phyloP scores from a whole-genome alignment of 2,113 vertebrate species.

The Motacilla alba region DNA sequence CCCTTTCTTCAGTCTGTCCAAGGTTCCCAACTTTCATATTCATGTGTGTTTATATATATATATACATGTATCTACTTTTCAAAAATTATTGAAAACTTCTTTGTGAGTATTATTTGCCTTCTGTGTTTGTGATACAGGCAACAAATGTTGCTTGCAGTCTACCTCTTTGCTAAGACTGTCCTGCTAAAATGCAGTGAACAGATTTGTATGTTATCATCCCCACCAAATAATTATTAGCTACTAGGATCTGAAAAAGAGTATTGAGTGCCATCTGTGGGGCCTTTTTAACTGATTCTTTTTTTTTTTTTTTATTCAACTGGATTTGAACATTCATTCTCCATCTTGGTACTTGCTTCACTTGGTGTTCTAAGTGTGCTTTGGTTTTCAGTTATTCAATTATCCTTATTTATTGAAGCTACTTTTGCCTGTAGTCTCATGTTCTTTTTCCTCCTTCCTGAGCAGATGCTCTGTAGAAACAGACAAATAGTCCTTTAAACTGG shows the following conservation, averaged over 20 bases:
- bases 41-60: no score
- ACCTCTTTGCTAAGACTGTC: neutral
- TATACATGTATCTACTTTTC: neutral
- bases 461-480: neutral
- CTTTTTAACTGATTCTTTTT: neutral
- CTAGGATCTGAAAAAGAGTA: neutral
- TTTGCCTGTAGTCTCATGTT: neutral
- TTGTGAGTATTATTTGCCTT: neutral
- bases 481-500: neutral
- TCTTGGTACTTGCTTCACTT: neutral
- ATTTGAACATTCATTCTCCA: neutral
- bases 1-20: neutral
- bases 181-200: neutral
- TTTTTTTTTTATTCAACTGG: neutral
- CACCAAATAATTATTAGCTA: neutral
- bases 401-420: neutral
- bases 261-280: neutral
- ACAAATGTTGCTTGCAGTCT: neutral
- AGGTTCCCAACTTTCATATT: neutral
- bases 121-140: neutral
- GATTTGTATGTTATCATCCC: accelerated
- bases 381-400: neutral
- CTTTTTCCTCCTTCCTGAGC: neutral
- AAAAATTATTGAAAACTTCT: neutral
- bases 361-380: neutral